Evolutionary conservation across 2,888 invertebrate species (phyloP), one percentile per base, ranked within the genome.

Genomic region (Philhelius pedissequus): DNA sequence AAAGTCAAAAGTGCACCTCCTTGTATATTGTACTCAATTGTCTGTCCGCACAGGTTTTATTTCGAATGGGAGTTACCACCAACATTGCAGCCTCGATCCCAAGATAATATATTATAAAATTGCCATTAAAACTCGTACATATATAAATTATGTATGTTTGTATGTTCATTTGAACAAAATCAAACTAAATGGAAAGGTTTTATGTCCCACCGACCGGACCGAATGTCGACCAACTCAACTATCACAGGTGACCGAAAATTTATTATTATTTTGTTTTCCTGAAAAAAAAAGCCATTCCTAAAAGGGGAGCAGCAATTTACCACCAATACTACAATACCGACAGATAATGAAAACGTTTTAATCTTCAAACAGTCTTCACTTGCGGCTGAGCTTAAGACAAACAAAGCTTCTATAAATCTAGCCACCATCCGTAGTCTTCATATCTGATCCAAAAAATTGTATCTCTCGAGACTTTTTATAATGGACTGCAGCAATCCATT

Each of bases 1-100:
- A 83, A 79, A 83, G 70, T 83, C 83, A 83, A 75, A 83, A 78
- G 78, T 83, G 73, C 77, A 70, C 69, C 76, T 81, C 15, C 20
- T 32, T 56, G 54, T 56, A 48, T 52, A 52, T 25, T 77, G 73
- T 45, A 52, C 74, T 69, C 78, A 69, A 83, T 82, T 73, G 77
- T 78, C 60, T 73, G 77, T 78, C 60, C 35, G 64, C 66, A n/a
- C 27, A 50, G 32, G 30, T 48, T 60, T 32, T 40, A 52, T 32
- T 8, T 56, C 73, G 58, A 64, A 56, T 79, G 45, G 69, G 64
- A 79, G 79, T 79, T 83, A 62, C 80, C 84, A 70, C 70, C 71
- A 66, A 58, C 64, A 70, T 66, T 35, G 83, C 70, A 83, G 70
- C 74, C 74, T 79, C 83, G 79, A 70, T 82, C 48, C 69, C 78